Conservation (phyloP, 1,140 invertebrate species). For the Cyrtorhinus lividipennis region DNA sequence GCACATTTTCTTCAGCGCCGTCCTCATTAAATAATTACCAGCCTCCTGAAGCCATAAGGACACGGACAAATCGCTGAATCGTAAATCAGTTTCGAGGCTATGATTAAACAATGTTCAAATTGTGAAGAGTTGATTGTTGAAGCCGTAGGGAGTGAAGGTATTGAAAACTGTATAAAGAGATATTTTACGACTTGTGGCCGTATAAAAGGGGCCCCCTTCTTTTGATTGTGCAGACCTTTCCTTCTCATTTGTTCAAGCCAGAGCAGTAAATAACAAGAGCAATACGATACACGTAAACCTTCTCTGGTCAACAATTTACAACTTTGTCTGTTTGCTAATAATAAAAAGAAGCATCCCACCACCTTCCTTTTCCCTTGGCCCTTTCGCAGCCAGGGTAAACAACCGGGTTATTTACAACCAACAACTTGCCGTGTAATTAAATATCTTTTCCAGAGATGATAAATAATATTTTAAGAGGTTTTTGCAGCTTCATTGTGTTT, state of each 20-base stretch:
- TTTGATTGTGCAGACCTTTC: constrained; percentile 8
- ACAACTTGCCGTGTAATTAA: constrained; percentile 11
- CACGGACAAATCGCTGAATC: too few relatives aligned
- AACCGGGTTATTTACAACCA: constrained; percentile 13
- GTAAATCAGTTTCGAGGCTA: constrained; percentile 9
- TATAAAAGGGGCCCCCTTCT: constrained; percentile 6
- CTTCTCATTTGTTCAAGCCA: constrained; percentile 10
- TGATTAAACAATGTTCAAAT: constrained; percentile 16
- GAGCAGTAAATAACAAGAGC: constrained; percentile 14
- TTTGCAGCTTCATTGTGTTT: constrained; percentile 7
- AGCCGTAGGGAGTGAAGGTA: neutral
- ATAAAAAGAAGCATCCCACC: constrained; percentile 12
- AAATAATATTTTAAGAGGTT: constrained; percentile 15
- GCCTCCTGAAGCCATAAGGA: too few relatives aligned
- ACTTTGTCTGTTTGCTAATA: constrained; percentile 15
- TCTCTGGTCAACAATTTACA: constrained; percentile 4
- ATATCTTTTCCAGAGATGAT: constrained; percentile 11
- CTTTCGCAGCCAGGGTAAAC: constrained; percentile 9
- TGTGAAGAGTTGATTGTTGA: constrained; percentile 7
- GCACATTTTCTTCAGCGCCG: too few relatives aligned
- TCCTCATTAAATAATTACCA: too few relatives aligned
- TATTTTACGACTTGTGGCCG: constrained; percentile 11
- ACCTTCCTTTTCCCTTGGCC: neutral
- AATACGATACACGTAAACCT: constrained; percentile 16
- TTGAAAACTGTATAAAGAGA: constrained; percentile 15